Conservation (phyloP, 2,888 invertebrate genomes). For the Chorisops tibialis region DNA sequence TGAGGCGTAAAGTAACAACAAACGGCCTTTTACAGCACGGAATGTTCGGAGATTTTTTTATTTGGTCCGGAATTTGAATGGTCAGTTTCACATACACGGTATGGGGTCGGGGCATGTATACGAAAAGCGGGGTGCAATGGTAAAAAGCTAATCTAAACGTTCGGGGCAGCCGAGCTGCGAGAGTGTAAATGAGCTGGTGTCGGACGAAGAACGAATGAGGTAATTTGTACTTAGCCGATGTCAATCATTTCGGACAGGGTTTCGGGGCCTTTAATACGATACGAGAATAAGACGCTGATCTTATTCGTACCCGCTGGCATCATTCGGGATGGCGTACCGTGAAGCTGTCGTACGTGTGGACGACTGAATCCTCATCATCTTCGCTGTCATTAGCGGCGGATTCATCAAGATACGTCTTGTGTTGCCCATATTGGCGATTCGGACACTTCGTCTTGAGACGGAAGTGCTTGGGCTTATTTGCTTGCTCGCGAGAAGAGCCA, state of each 20-base stretch:
- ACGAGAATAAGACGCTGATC: slow-evolving; percentile 1
- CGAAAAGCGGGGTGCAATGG: no score
- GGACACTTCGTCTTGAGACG: not conserved
- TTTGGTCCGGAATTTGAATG: no score
- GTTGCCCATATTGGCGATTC: not conserved
- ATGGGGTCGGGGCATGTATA: no score
- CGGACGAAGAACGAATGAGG: slow-evolving; percentile 16
- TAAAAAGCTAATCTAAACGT: not conserved
- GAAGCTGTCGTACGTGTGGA: not conserved
- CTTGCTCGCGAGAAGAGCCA: not conserved
- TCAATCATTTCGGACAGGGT: slow-evolving; percentile 2
- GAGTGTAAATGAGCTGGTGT: slow-evolving; percentile 15
- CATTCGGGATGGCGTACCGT: not conserved
- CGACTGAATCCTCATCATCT: slow-evolving; percentile 11
- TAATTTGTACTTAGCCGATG: slow-evolving; percentile 17
- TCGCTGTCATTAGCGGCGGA: slow-evolving; percentile 11
- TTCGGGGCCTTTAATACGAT: not conserved
- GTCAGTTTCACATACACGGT: no score
- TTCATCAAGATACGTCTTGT: slow-evolving; percentile 12
- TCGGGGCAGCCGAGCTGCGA: not conserved
- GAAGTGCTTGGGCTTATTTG: not conserved
- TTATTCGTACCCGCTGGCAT: slow-evolving; percentile 8
- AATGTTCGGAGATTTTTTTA: no score
- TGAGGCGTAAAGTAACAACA: no score
- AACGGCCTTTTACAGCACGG: no score